Percentiles rank a stretch among this genome's conserved stretches.
Conservation (phyloP, 2,888 invertebrate genomes). For the Heliconius sara region DNA sequence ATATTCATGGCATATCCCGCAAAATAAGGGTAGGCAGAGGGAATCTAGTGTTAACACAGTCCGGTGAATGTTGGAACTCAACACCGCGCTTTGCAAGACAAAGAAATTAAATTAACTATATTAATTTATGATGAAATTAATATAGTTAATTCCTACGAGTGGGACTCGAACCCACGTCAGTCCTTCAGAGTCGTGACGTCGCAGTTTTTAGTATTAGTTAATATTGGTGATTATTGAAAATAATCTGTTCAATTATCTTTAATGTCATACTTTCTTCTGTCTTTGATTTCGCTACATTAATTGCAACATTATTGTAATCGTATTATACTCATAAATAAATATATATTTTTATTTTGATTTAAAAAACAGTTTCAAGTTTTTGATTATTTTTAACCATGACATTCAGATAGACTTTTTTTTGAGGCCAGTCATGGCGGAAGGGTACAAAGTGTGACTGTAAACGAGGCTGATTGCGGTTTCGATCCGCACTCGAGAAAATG, state of each 20-base stretch:
- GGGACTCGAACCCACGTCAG: neutral
- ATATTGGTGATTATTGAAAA: too few relatives aligned
- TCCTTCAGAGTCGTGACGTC: too few relatives aligned
- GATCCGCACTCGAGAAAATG: too few relatives aligned
- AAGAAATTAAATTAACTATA: too few relatives aligned
- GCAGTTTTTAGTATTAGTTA: neutral
- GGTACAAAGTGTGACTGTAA: too few relatives aligned
- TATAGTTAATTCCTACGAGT: too few relatives aligned
- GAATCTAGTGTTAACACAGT: neutral
- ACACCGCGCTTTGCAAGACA: neutral
- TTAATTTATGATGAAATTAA: too few relatives aligned
- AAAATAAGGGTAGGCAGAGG: neutral
- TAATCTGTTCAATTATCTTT: neutral
- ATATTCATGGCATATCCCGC: too few relatives aligned
- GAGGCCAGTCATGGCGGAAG: too few relatives aligned
- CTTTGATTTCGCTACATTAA: neutral
- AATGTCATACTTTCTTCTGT: neutral
- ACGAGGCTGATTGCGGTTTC: too few relatives aligned
- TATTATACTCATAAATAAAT: neutral
- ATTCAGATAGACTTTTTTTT: too few relatives aligned
- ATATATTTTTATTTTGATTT: neutral
- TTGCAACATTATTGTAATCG: neutral
- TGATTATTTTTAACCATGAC: neutral
- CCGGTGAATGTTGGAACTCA: neutral
- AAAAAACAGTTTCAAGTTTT: neutral